These are phyloP conservation scores for Pyralis farinalis DNA, from an alignment of 2,888 invertebrate species.

Conservation along the genomic window DNA sequence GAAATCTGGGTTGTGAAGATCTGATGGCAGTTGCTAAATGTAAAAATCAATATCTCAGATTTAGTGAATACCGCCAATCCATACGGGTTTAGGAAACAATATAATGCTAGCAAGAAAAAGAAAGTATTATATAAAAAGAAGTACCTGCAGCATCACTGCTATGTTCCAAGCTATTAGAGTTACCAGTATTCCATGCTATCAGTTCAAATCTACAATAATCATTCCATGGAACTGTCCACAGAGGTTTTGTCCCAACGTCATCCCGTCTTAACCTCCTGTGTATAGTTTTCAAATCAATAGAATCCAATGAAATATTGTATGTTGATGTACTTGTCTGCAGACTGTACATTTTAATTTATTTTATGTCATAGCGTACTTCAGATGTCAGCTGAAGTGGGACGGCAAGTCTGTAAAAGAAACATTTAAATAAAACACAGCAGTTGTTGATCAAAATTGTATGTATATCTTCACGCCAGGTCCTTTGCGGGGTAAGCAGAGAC, in stretches of 20 bases:
- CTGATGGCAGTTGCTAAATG: too few species aligned
- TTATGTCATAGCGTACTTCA: neutral
- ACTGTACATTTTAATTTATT: neutral
- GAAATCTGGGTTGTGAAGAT: too few species aligned
- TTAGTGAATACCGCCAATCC: too few species aligned
- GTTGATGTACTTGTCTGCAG: neutral
- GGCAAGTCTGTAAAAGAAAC: neutral
- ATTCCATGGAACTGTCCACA: slow-evolving; percentile 1
- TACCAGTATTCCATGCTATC: neutral
- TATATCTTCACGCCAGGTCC: too few species aligned
- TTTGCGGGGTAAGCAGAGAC: too few species aligned
- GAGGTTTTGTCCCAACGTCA: neutral
- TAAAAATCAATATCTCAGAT: too few species aligned
- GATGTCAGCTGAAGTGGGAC: neutral
- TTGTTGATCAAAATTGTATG: too few species aligned
- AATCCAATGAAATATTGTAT: slow-evolving; percentile 2
- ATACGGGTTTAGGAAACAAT: too few species aligned
- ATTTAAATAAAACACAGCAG: too few species aligned
- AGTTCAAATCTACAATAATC: neutral
- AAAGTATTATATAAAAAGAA: too few species aligned
- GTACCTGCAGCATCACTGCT: slow-evolving; percentile 1
- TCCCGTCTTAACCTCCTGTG: neutral
- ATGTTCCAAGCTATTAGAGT: too few species aligned
- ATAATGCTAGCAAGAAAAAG: too few species aligned
- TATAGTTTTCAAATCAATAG: neutral